phyloP scores from a whole-genome alignment of 2,888 invertebrate species.

The Eilema sororculum region DNA sequence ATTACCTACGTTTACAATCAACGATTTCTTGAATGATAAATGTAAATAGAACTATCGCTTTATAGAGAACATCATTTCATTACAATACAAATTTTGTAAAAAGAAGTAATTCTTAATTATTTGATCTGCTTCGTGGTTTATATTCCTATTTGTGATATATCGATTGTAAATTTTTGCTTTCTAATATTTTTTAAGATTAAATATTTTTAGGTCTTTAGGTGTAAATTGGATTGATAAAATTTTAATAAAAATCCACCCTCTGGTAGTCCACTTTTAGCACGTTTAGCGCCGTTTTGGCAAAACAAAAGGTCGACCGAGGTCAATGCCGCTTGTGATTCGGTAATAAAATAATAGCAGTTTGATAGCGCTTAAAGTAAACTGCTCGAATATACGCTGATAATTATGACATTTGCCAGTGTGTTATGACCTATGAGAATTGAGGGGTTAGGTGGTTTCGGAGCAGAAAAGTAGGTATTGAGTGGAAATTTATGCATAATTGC shows the following conservation, averaged over 20 bases:
- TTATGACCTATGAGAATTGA: not conserved
- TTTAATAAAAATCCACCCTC: not conserved
- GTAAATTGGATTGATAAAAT: no score
- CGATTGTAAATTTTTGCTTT: no score
- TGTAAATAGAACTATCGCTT: not conserved
- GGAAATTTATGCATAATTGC: not conserved
- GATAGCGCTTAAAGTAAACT: not conserved
- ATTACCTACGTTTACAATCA: not conserved
- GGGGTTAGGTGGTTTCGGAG: not conserved
- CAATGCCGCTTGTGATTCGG: not conserved
- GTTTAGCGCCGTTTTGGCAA: not conserved
- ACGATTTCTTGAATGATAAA: not conserved
- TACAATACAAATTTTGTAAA: no score
- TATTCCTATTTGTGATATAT: no score
- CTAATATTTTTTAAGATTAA: no score
- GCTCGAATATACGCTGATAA: not conserved
- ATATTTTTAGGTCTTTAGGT: no score
- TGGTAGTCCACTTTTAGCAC: not conserved
- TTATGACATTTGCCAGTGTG: not conserved
- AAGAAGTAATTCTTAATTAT: no score
- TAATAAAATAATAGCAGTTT: not conserved
- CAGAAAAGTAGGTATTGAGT: not conserved
- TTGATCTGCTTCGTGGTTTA: no score
- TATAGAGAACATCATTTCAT: not conserved
- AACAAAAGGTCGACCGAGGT: not conserved